Conservation (phyloP, 2,113 vertebrate species). For the Protomyctophum bolini region DNA sequence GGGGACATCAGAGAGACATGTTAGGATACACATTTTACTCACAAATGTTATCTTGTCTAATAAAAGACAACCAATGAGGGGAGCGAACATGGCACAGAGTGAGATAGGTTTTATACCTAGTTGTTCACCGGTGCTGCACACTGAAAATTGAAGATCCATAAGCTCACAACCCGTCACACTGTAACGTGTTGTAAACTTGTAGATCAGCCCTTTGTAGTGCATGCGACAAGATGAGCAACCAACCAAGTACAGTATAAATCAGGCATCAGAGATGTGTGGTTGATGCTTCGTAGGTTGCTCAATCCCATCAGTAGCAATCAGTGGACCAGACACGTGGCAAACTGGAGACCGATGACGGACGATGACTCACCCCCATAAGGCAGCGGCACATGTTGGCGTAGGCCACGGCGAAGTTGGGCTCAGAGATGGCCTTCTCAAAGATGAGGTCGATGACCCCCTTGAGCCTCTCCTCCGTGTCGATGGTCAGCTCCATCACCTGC, state of each 20-base stretch:
- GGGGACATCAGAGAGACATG: constrained; percentile 12
- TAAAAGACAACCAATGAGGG: too few species aligned
- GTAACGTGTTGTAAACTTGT: too few species aligned
- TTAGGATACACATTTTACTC: too few species aligned
- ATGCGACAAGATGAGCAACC: too few species aligned
- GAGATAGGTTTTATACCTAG: too few species aligned
- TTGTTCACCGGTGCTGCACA: too few species aligned
- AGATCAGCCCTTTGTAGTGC: too few species aligned
- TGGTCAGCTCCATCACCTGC: constrained; percentile 91
- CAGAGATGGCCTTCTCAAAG: constrained; percentile 97
- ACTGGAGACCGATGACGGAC: too few species aligned
- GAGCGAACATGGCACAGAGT: too few species aligned
- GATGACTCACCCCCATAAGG: constrained; percentile 89
- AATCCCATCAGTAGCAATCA: constrained; percentile 49
- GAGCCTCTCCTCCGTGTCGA: constrained; percentile 95
- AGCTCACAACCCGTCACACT: too few species aligned
- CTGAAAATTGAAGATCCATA: too few species aligned
- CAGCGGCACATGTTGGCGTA: constrained; percentile 99
- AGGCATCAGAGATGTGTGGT: neutral
- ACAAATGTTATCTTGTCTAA: too few species aligned
- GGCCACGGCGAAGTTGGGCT: constrained; percentile 96
- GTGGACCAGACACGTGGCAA: constrained; percentile 53
- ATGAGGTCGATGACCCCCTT: constrained; percentile 97
- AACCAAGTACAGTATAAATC: neutral
- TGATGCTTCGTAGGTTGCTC: constrained; percentile 41